Percentiles rank a stretch among this genome's conserved stretches.
phyloP scores from a whole-genome alignment of 2,113 vertebrate genomes.

The Engraulis encrasicolus region DNA sequence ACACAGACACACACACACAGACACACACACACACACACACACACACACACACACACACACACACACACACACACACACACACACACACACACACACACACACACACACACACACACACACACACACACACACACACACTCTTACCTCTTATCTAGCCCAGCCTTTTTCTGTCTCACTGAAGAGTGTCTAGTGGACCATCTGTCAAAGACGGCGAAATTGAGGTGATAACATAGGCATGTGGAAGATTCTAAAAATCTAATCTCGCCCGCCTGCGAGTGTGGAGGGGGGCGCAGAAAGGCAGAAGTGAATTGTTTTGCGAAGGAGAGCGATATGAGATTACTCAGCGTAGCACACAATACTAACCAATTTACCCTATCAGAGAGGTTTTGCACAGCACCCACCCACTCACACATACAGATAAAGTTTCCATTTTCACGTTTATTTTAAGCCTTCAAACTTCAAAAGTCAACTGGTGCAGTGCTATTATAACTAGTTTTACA shows the following conservation, averaged over 20 bases:
- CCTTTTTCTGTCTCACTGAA: slow-evolving; percentile 16
- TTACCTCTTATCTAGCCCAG: background rate
- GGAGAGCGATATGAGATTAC: slow-evolving; percentile 4
- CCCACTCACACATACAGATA: too few species aligned
- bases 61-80: too few species aligned
- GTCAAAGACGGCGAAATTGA: slow-evolving; percentile 20
- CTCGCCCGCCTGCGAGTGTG: background rate
- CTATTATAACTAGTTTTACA: background rate
- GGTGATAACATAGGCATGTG: slow-evolving; percentile 15
- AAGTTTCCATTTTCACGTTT: background rate
- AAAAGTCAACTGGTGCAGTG: background rate
- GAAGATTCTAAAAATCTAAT: slow-evolving; percentile 20
- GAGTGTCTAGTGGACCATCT: slow-evolving; percentile 7
- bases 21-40: too few species aligned
- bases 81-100: background rate
- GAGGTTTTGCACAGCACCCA: background rate
- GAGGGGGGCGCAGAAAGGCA: background rate
- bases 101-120: too few species aligned
- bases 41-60: too few species aligned
- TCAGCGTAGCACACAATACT: slow-evolving; percentile 5
- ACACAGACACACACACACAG: too few species aligned
- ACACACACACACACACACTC: too few species aligned
- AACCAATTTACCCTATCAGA: slow-evolving; percentile 21
- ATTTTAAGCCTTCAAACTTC: slow-evolving; percentile 3
- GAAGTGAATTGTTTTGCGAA: slow-evolving; percentile 13